phyloP scores from a whole-genome alignment of 1,140 invertebrate species.

The Coenobita brevimanus region DNA sequence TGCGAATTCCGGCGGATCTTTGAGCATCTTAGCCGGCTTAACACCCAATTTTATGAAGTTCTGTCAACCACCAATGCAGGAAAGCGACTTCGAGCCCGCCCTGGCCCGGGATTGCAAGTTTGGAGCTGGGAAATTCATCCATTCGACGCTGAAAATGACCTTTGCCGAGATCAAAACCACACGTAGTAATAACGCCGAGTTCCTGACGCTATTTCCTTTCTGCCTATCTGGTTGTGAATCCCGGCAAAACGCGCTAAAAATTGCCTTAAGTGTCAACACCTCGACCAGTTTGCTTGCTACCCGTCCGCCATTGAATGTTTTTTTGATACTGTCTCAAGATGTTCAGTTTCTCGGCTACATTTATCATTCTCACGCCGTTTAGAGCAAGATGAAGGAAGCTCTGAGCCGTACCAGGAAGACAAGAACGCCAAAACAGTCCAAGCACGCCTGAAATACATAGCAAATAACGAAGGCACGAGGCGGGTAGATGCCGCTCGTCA shows the following conservation, averaged over 20 bases:
- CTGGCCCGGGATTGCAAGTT: conserved; percentile 35
- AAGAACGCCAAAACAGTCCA: too few species aligned
- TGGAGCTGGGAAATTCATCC: conserved; percentile 26
- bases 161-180: background rate
- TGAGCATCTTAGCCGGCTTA: conserved; percentile 26
- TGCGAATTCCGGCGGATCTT: conserved; percentile 60
- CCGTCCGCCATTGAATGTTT: too few species aligned
- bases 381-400: too few species aligned
- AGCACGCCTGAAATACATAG: too few species aligned
- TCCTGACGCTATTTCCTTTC: background rate
- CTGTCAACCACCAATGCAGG: conserved; percentile 60
- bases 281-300: too few species aligned
- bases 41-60: conserved; percentile 50
- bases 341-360: too few species aligned
- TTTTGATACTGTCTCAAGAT: too few species aligned
- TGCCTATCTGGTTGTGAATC: background rate
- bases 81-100: conserved; percentile 59
- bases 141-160: background rate
- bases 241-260: background rate
- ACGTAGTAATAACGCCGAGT: background rate
- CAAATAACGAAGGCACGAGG: too few species aligned
- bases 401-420: too few species aligned
- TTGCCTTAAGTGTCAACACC: too few species aligned
- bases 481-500: too few species aligned
- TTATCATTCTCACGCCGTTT: too few species aligned